A percentile compares a stretch with the other conserved stretches of the same genome.
phyloP scores from a whole-genome alignment of 2,113 vertebrate genomes.

The Notiomystis cincta region DNA sequence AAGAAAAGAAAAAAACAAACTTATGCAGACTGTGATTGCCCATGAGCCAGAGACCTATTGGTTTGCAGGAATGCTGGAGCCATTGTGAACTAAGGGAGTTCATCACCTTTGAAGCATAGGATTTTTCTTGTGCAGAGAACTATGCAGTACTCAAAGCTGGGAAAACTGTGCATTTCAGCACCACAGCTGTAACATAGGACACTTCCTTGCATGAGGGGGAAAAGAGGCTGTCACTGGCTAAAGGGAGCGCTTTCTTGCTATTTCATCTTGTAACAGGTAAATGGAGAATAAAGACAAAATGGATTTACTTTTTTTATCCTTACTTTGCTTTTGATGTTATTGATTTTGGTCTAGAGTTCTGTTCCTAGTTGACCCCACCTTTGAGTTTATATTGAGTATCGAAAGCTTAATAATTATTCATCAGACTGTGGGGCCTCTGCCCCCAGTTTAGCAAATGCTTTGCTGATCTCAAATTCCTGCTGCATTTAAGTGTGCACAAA shows the following conservation, averaged over 20 bases:
- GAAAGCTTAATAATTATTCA: not conserved
- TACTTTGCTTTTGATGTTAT: not conserved
- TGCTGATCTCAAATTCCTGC: not conserved
- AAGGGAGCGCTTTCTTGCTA: not conserved
- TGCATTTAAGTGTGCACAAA: not conserved
- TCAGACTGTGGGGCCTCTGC: not conserved
- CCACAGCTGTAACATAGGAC: fast-evolving
- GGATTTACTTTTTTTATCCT: not conserved
- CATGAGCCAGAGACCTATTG: fast-evolving
- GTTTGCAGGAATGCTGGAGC: not conserved
- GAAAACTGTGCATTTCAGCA: fast-evolving
- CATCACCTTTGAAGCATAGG: not conserved
- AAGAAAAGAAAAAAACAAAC: not conserved
- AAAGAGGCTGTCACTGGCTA: not conserved
- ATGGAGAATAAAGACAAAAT: not conserved
- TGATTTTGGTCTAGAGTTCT: not conserved
- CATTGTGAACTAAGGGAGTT: fast-evolving
- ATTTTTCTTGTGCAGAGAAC: not conserved
- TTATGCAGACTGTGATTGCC: not conserved
- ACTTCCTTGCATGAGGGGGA: too few relatives aligned
- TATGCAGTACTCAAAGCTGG: not conserved
- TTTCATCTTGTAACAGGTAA: not conserved
- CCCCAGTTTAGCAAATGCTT: not conserved
- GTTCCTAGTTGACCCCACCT: not conserved
- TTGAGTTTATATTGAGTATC: not conserved